Conservation (phyloP, 2,888 invertebrate genomes). For the Anodontia alba region DNA sequence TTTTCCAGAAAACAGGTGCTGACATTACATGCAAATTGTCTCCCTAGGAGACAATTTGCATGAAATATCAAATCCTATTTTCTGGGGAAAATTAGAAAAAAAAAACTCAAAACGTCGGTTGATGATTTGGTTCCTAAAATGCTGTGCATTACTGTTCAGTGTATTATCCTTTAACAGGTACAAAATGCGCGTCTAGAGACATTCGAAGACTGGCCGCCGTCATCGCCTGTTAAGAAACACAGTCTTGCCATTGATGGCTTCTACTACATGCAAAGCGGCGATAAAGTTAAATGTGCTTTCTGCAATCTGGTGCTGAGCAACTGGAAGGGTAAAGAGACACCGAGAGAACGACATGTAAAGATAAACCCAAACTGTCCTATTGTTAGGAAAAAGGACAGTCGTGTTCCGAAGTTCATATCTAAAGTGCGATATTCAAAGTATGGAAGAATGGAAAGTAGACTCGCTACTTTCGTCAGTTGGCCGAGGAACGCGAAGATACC, state of each 20-base stretch:
- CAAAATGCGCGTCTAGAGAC: slow-evolving; percentile 43
- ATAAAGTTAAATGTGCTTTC: slow-evolving; percentile 61
- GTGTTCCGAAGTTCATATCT: slow-evolving; percentile 14
- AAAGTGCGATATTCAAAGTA: slow-evolving; percentile 45
- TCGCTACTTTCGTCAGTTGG: slow-evolving; percentile 35
- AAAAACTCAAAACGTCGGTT: too few relatives aligned
- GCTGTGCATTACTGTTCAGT: too few relatives aligned
- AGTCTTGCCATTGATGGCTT: slow-evolving; percentile 60
- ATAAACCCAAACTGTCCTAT: slow-evolving; percentile 55
- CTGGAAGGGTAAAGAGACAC: slow-evolving; percentile 58
- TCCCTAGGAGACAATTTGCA: too few relatives aligned
- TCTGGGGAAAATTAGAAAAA: too few relatives aligned
- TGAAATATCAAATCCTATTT: too few relatives aligned
- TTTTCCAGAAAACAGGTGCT: too few relatives aligned
- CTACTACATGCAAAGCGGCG: slow-evolving; percentile 50
- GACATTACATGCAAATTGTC: too few relatives aligned
- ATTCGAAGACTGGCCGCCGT: slow-evolving; percentile 51
- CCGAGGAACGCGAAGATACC: slow-evolving; percentile 34
- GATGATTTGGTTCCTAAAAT: too few relatives aligned
- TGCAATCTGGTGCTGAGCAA: slow-evolving; percentile 59
- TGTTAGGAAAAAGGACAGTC: slow-evolving; percentile 41
- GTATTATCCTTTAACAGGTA: too few relatives aligned
- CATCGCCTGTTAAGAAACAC: slow-evolving; percentile 45
- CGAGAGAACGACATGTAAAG: slow-evolving; percentile 47
- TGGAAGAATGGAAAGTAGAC: slow-evolving; percentile 41